These are phyloP conservation scores for Oryzias melastigma DNA, from an alignment of 2,113 vertebrate species.

Conservation along the genomic window DNA sequence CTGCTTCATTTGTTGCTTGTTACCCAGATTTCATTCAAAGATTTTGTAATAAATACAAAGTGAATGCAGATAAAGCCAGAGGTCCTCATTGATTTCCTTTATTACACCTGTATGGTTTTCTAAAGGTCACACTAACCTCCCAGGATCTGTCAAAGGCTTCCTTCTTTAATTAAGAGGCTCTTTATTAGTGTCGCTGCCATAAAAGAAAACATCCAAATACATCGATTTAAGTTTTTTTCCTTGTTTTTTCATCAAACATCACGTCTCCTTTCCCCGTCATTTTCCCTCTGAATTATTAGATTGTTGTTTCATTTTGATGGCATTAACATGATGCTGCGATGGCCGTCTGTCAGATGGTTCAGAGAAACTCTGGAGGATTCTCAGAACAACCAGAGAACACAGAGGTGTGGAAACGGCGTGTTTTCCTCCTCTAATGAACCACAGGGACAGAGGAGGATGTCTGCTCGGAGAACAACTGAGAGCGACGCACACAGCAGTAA, in stretches of 20 bases:
- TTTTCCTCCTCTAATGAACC: no score
- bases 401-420: no score
- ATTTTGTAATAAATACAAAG: background rate
- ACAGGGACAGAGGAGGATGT: no score
- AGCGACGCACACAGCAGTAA: no score
- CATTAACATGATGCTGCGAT: no score
- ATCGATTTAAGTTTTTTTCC: background rate
- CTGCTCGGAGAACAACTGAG: no score
- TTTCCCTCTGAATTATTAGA: no score
- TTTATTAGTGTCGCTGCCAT: background rate
- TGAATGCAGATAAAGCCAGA: background rate
- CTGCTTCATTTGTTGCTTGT: conserved; percentile 1
- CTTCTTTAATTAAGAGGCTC: background rate
- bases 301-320: no score
- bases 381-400: no score
- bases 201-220: background rate
- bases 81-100: conserved; percentile 21
- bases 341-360: no score
- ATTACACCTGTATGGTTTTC: conserved; percentile 15
- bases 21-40: background rate
- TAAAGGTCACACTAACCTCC: background rate
- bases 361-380: no score
- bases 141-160: background rate
- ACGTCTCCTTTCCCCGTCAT: no score
- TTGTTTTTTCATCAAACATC: background rate